Percentiles rank a stretch among this genome's conserved stretches.
These are phyloP conservation scores for Argyrosomus regius DNA, from an alignment of 2,797 vertebrate species.

Conservation along the genomic window DNA sequence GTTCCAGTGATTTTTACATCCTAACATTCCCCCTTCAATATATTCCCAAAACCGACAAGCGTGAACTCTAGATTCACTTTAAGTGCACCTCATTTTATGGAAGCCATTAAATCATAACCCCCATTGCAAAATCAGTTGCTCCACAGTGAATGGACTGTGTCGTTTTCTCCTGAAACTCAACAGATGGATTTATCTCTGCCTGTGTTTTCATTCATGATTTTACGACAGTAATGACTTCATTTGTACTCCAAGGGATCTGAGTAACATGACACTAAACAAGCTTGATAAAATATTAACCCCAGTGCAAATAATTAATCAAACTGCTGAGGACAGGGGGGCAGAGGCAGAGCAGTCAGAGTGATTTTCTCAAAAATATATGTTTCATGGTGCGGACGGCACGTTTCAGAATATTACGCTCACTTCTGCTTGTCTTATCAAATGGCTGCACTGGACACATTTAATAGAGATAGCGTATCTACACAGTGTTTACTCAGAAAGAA, in stretches of 20 bases:
- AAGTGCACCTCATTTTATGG: neutral
- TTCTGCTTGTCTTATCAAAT: constrained; percentile 31
- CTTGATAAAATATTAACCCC: constrained; percentile 74
- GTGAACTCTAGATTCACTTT: neutral
- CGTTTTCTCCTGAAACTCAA: constrained; percentile 1
- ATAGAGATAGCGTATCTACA: constrained; percentile 33
- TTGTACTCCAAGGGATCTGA: constrained; percentile 9
- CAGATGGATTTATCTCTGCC: neutral
- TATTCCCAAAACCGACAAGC: neutral
- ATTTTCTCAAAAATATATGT: constrained; percentile 37
- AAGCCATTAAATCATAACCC: neutral
- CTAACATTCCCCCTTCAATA: neutral
- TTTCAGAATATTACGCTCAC: constrained; percentile 19
- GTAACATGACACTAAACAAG: constrained; percentile 68
- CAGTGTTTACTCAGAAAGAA: constrained; percentile 42
- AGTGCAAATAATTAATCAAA: constrained; percentile 77
- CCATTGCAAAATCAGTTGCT: neutral
- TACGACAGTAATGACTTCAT: constrained; percentile 5
- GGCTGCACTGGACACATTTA: neutral
- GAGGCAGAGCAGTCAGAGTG: constrained; percentile 21
- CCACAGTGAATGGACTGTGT: neutral
- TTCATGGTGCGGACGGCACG: neutral
- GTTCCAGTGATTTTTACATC: neutral
- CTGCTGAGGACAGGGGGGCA: constrained; percentile 17
- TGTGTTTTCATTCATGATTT: constrained; percentile 57